These are phyloP conservation scores for Drosophila rufa DNA, from an alignment of 1,140 invertebrate species.

Conservation along the genomic window DNA sequence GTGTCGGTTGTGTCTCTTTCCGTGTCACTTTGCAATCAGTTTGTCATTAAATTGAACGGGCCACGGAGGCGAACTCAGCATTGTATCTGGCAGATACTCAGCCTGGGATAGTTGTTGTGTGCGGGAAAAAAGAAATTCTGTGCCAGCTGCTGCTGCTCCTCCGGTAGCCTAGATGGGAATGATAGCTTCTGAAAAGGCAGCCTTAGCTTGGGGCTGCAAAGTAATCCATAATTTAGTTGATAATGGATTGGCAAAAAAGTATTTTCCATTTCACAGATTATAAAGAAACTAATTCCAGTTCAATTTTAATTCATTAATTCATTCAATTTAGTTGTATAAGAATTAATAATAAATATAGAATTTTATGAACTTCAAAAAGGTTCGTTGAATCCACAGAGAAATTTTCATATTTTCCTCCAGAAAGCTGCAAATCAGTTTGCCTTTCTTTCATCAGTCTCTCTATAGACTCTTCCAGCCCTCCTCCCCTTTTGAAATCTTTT, in stretches of 20 bases:
- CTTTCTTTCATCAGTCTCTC: slow-evolving; percentile 36
- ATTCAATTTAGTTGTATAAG: not conserved
- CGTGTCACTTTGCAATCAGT: slow-evolving; percentile 60
- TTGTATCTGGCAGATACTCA: slow-evolving; percentile 31
- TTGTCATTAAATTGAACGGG: slow-evolving; percentile 49
- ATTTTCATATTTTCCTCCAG: slow-evolving; percentile 4
- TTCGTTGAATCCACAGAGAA: slow-evolving; percentile 30
- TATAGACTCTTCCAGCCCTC: not conserved
- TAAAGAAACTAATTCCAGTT: not conserved
- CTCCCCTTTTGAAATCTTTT: slow-evolving; percentile 19
- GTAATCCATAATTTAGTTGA: slow-evolving; percentile 36
- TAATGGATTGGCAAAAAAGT: not conserved
- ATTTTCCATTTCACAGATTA: not conserved
- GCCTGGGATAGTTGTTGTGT: slow-evolving; percentile 8
- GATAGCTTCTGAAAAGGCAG: slow-evolving; percentile 22
- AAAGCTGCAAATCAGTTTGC: slow-evolving; percentile 9
- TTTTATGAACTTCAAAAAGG: not conserved
- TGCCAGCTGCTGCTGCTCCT: slow-evolving; percentile 20
- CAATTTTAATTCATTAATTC: not conserved
- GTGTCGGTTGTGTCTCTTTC: slow-evolving; percentile 33
- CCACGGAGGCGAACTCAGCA: slow-evolving; percentile 6
- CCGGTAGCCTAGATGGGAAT: slow-evolving; percentile 39
- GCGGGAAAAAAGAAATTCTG: slow-evolving; percentile 41
- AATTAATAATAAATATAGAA: not conserved
- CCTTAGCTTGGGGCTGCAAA: slow-evolving; percentile 2